Evolutionary conservation across 2,888 invertebrate species (phyloP), one percentile per base, ranked within the genome.

Genomic region (Creontiades dilutus): DNA sequence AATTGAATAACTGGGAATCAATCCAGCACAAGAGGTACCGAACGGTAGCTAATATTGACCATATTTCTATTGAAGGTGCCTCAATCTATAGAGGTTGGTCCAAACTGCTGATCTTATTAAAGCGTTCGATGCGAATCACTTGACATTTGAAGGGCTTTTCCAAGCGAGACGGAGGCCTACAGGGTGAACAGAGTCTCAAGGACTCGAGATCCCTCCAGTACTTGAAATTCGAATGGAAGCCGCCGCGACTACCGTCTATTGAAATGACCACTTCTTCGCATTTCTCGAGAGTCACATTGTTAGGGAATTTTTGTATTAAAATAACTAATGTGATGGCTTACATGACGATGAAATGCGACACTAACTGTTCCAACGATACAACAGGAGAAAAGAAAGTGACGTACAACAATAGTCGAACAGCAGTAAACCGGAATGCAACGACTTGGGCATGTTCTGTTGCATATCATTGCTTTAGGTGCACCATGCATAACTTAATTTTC

Each of bases 201-300:
- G 61, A 61, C 61, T 19, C n/a, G 19, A 19, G 61, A 61, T 61
- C 61, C 61, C 61, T 11, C 19, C n/a, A 61, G 61, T 11, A 61
- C 61, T 61, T 61, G 61, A 61, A 61, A 19, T 19, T 23, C 61
- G 61, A 61, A 61, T 4, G n/a, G 61, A 16, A 61, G 61, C 61
- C n/a, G 61, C 11, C 11, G 61, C 23, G 57, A 16, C 57, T 57
- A 48, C 16, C 57, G 57, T 19, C 61, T 61, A 61, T 61, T 19
- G 61, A 61, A 61, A 61, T 61, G 61, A 61, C 61, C 61, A 16
- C 61, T 61, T 16, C 61, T 11, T 19, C 61, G 19, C 16, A 12
- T 13, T 57, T 57, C 16, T 57, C 4, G 57, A 61, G 61, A 9
- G 23, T 7, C 61, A 61, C 19, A 61, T 61, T 61, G 61, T 61